A percentile compares a stretch with the other conserved stretches of the same genome.
These are phyloP conservation scores for Oreochromis mossambicus DNA, from an alignment of 2,797 vertebrate genomes.

Conservation along the genomic window DNA sequence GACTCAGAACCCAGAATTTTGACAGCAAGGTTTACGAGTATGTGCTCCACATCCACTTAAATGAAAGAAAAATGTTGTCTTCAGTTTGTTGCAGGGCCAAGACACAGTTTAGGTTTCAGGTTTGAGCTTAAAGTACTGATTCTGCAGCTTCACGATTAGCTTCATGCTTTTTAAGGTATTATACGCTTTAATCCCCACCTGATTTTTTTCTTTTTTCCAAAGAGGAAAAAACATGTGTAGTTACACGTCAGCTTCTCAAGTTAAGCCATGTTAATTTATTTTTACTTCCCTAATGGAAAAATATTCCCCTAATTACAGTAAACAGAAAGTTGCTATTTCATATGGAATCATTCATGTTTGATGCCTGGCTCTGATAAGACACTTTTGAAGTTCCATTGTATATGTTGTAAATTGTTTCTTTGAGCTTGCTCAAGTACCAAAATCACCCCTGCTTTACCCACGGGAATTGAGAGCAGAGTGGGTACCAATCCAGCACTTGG, in stretches of 20 bases:
- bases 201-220: neutral
- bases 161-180: neutral
- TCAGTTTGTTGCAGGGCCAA: rapidly evolving
- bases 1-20: neutral
- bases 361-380: constrained; percentile 80
- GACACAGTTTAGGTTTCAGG: neutral
- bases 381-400: constrained; percentile 84
- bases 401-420: constrained; percentile 82
- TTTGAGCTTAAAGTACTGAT: neutral
- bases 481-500: constrained; percentile 68
- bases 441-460: constrained; percentile 78
- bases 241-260: constrained; percentile 63
- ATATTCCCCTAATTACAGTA: constrained; percentile 83
- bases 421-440: constrained; percentile 79
- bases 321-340: constrained; percentile 83
- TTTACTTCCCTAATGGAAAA: constrained; percentile 82
- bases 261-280: constrained; percentile 78
- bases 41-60: neutral
- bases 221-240: constrained; percentile 15
- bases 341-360: constrained; percentile 85
- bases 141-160: neutral
- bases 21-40: neutral
- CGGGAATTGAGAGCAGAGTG: constrained; percentile 70
- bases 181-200: neutral
- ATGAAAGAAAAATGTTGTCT: neutral